phyloP scores from a whole-genome alignment of 2,113 vertebrate genomes.

The Diadophis punctatus region DNA sequence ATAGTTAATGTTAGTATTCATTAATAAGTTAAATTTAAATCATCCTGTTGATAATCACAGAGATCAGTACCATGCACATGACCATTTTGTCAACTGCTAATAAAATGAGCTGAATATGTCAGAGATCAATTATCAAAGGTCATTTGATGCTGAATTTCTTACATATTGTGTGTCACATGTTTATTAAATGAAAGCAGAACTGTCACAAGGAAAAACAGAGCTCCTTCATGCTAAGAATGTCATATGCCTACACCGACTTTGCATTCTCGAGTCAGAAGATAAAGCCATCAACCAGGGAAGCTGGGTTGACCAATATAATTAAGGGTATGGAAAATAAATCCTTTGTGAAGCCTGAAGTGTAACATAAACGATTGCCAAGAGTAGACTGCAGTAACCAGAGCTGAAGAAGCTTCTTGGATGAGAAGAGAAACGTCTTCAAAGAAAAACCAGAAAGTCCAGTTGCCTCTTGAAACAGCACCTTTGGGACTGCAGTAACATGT shows the following conservation, averaged over 20 bases:
- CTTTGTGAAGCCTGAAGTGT: neutral
- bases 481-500: neutral
- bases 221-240: neutral
- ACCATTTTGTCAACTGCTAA: neutral
- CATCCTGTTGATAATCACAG: neutral
- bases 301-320: neutral
- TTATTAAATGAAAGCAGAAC: neutral
- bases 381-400: neutral
- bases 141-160: neutral
- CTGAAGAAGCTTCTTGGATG: too few species aligned
- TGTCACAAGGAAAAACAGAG: neutral
- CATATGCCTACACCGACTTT: neutral
- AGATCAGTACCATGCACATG: neutral
- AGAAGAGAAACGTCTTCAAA: too few species aligned
- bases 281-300: neutral
- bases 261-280: neutral
- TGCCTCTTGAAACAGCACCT: too few species aligned
- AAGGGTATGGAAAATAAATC: neutral
- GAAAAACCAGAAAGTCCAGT: too few species aligned
- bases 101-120: neutral
- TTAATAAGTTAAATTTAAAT: neutral
- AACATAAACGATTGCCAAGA: neutral
- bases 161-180: neutral
- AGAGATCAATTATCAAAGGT: neutral
- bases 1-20: neutral